These are phyloP conservation scores for Calameuta filiformis DNA, from an alignment of 2,888 invertebrate genomes.

Conservation along the genomic window DNA sequence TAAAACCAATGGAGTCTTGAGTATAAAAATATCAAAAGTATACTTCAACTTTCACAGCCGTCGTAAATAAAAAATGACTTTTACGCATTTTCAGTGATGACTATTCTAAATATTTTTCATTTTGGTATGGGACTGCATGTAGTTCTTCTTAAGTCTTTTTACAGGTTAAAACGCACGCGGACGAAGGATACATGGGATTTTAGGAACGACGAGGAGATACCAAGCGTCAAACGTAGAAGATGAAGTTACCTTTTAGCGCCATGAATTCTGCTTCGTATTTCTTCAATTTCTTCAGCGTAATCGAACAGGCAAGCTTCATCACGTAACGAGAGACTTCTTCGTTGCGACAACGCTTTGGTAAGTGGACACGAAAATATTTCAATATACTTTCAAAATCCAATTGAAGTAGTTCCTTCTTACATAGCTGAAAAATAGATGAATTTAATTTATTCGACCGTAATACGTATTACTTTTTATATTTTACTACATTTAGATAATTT, in stretches of 20 bases:
- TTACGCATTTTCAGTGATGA: neutral
- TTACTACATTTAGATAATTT: neutral
- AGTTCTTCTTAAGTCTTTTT: neutral
- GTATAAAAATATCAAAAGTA: neutral
- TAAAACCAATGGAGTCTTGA: neutral
- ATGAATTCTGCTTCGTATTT: constrained; percentile 95
- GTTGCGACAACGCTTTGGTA: constrained; percentile 95
- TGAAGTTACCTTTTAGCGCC: constrained; percentile 76
- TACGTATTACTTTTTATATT: neutral
- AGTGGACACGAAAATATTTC: constrained; percentile 96
- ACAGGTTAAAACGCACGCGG: neutral
- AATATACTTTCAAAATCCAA: constrained; percentile 97
- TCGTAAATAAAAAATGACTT: neutral
- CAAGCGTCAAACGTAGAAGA: constrained; percentile 59
- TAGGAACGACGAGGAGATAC: neutral
- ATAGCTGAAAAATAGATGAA: constrained; percentile 68
- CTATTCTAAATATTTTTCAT: neutral
- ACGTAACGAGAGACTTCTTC: constrained; percentile 90
- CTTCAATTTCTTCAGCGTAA: constrained; percentile 92
- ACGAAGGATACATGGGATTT: neutral
- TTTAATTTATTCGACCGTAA: neutral
- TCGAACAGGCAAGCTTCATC: constrained; percentile 89
- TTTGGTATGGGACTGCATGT: neutral
- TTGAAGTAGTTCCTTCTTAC: constrained; percentile 89
- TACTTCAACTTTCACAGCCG: neutral